A percentile compares a stretch with the other conserved stretches of the same genome.
These are phyloP conservation scores for Megastigmus dorsalis DNA, from an alignment of 2,888 invertebrate genomes.

Conservation along the genomic window DNA sequence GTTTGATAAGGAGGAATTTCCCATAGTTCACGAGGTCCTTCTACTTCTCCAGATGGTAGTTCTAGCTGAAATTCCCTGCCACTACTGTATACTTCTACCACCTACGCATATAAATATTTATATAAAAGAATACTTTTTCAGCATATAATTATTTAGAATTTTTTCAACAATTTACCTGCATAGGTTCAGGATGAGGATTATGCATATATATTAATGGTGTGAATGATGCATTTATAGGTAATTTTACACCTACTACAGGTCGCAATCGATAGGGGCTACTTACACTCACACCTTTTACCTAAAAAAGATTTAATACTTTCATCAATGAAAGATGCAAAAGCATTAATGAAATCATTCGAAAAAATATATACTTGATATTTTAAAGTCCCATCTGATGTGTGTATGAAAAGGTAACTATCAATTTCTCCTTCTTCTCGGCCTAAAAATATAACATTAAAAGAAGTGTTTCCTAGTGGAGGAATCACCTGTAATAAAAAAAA, in stretches of 20 bases:
- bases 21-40: constrained; percentile 90
- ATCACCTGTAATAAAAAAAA: constrained; percentile 80
- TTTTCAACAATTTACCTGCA: constrained; percentile 81
- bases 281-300: constrained; percentile 90
- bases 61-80: constrained; percentile 93
- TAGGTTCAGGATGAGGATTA: constrained; percentile 91
- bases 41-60: constrained; percentile 85
- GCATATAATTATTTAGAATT: constrained; percentile 29
- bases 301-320: constrained; percentile 56
- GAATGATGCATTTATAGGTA: constrained; percentile 94
- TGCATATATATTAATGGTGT: constrained; percentile 93
- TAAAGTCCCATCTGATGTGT: constrained; percentile 94
- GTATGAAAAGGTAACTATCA: constrained; percentile 91
- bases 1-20: constrained; percentile 92
- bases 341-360: constrained; percentile 21
- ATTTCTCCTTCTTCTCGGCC: constrained; percentile 93
- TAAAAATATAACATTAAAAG: constrained; percentile 96
- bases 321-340: constrained; percentile 20
- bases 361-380: constrained; percentile 83
- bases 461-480: constrained; percentile 92
- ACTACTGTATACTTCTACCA: constrained; percentile 89
- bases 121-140: constrained; percentile 6
- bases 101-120: constrained; percentile 72
- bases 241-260: constrained; percentile 91
- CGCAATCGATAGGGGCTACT: constrained; percentile 93